These are phyloP conservation scores for Drosophila chauvacae DNA, from an alignment of 1,140 invertebrate species.

Conservation along the genomic window DNA sequence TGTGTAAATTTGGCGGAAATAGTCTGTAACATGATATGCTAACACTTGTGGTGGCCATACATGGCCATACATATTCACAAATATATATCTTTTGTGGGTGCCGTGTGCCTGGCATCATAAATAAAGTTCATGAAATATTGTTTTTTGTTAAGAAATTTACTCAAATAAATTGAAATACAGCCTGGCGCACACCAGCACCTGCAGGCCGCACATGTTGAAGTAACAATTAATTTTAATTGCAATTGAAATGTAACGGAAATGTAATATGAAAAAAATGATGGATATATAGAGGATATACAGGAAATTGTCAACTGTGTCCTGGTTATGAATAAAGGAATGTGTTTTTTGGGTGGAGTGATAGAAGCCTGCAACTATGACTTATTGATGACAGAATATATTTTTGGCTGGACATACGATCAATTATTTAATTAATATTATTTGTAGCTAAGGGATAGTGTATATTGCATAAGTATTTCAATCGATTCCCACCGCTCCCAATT, in stretches of 20 bases:
- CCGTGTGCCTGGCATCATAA: slow-evolving; percentile 53
- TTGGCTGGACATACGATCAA: background rate
- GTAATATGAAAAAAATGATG: slow-evolving; percentile 17
- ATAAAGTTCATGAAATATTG: slow-evolving; percentile 69
- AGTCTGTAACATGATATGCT: slow-evolving; percentile 82
- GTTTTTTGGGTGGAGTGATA: background rate
- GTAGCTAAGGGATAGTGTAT: no score
- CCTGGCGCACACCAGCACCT: slow-evolving; percentile 19
- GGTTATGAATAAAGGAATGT: slow-evolving; percentile 13
- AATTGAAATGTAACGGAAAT: slow-evolving; percentile 74
- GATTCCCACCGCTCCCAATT: slow-evolving; percentile 44
- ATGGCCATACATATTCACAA: background rate
- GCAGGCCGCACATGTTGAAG: slow-evolving; percentile 22
- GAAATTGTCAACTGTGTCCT: slow-evolving; percentile 22
- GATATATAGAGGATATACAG: slow-evolving; percentile 32
- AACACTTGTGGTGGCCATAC: slow-evolving; percentile 67
- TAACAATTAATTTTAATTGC: slow-evolving; percentile 81
- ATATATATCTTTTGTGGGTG: background rate
- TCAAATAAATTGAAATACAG: slow-evolving; percentile 80
- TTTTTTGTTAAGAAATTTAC: slow-evolving; percentile 76
- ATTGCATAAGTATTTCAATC: background rate
- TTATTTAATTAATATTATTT: background rate
- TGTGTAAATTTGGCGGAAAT: slow-evolving; percentile 83
- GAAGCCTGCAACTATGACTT: background rate
- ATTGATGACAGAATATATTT: background rate